phyloP scores from a whole-genome alignment of 2,113 vertebrate genomes.

The Cariama cristata region DNA sequence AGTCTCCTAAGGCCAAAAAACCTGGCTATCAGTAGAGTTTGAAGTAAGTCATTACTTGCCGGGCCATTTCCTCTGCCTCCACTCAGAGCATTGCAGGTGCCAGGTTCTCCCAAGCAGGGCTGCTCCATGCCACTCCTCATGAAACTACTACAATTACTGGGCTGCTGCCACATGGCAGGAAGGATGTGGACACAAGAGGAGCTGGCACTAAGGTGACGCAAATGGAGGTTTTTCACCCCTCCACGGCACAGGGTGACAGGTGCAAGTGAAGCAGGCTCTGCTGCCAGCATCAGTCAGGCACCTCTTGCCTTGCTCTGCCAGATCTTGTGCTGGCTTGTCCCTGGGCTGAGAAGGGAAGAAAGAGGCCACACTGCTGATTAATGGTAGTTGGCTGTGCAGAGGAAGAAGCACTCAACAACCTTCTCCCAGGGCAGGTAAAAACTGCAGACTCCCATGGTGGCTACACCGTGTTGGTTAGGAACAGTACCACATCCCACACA shows the following conservation, averaged over 20 bases:
- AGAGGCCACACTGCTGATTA: not conserved
- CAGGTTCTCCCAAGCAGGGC: not conserved
- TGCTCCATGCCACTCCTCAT: accelerated
- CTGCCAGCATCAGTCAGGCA: not conserved
- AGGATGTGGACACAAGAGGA: accelerated
- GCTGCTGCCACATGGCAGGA: not conserved
- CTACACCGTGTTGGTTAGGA: not conserved
- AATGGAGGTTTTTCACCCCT: not conserved
- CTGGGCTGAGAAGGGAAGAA: not conserved
- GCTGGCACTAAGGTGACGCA: not conserved
- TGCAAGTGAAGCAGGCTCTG: not conserved
- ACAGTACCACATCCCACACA: not conserved
- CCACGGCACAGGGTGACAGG: not conserved
- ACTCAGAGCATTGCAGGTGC: not conserved
- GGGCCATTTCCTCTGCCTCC: not conserved
- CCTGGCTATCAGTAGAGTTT: not conserved
- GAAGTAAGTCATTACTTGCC: not conserved
- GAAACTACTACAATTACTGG: not conserved
- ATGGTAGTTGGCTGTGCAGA: not conserved
- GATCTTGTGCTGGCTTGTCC: not conserved
- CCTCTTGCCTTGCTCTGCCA: not conserved
- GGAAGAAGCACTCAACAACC: not conserved
- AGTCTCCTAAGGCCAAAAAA: not conserved
- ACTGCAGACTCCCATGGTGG: not conserved
- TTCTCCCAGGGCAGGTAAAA: not conserved